These are phyloP conservation scores for Oenanthe oenanthe DNA, from an alignment of 2,113 vertebrate genomes.

Conservation along the genomic window DNA sequence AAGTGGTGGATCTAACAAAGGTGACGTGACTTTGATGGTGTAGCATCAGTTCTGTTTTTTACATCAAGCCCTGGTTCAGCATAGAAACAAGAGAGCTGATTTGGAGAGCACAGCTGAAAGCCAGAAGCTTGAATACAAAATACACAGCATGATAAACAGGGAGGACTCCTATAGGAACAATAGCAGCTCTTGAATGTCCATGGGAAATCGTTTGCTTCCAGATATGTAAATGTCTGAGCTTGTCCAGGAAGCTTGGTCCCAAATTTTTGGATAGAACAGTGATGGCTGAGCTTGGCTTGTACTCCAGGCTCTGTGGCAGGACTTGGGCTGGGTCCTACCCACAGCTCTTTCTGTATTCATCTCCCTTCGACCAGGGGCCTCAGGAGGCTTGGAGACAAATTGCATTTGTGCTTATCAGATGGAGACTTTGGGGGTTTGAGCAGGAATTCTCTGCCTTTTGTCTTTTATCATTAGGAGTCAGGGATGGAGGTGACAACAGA, in stretches of 20 bases:
- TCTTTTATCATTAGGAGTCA: conserved; percentile 55
- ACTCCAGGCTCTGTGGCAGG: neutral
- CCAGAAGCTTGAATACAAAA: neutral
- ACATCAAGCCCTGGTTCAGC: neutral
- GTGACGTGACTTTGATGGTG: neutral
- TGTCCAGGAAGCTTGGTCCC: neutral
- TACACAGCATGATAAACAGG: neutral
- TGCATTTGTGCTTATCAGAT: conserved; percentile 29
- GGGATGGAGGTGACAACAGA: conserved; percentile 42
- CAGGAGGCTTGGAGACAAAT: neutral
- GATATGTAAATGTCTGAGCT: neutral
- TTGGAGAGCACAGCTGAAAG: neutral
- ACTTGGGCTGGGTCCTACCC: neutral
- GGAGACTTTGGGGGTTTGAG: conserved; percentile 37
- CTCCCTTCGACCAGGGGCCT: neutral
- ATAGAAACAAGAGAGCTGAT: neutral
- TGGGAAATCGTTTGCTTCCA: neutral
- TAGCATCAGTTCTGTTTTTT: neutral
- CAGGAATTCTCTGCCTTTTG: conserved; percentile 50
- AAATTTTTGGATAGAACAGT: neutral
- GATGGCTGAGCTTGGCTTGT: neutral
- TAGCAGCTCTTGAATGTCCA: neutral
- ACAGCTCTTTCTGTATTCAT: conserved; percentile 20
- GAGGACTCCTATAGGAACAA: neutral
- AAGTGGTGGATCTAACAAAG: neutral